phyloP scores from a whole-genome alignment of 2,113 vertebrate species.

The Ctenodactylus gundi region DNA sequence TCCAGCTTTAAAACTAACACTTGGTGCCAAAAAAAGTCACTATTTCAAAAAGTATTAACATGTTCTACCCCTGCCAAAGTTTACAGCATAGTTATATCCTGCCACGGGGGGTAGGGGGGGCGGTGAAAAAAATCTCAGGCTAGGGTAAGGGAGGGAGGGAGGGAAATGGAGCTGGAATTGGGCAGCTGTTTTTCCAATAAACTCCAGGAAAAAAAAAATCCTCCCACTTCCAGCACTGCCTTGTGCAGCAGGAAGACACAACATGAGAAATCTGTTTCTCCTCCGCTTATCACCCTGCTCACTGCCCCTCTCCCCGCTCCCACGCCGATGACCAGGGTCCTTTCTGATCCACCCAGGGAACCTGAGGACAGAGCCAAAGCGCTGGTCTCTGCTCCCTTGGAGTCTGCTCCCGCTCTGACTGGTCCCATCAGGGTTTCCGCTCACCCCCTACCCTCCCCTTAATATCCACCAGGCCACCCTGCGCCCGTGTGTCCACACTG shows the following conservation, averaged over 20 bases:
- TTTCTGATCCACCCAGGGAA: neutral
- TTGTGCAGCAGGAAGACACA: conserved; percentile 19
- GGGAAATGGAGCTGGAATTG: neutral
- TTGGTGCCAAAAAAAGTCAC: conserved; percentile 55
- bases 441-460: neutral
- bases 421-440: neutral
- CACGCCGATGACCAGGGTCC: neutral
- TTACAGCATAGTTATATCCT: conserved; percentile 71
- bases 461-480: neutral
- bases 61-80: conserved; percentile 73
- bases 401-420: neutral
- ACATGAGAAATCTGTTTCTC: conserved; percentile 49
- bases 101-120: conserved; percentile 30
- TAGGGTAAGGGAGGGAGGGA: neutral
- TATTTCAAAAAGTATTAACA: conserved; percentile 70
- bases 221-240: conserved; percentile 49
- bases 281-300: conserved; percentile 8
- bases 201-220: conserved; percentile 62
- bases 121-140: no score
- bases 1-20: conserved; percentile 57
- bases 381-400: neutral
- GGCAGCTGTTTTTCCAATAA: conserved; percentile 64
- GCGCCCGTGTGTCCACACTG: neutral
- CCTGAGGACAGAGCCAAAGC: neutral
- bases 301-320: conserved; percentile 13